Evolutionary conservation across 2,797 vertebrate genomes (phyloP).

Genomic region (Mus minutoides): DNA sequence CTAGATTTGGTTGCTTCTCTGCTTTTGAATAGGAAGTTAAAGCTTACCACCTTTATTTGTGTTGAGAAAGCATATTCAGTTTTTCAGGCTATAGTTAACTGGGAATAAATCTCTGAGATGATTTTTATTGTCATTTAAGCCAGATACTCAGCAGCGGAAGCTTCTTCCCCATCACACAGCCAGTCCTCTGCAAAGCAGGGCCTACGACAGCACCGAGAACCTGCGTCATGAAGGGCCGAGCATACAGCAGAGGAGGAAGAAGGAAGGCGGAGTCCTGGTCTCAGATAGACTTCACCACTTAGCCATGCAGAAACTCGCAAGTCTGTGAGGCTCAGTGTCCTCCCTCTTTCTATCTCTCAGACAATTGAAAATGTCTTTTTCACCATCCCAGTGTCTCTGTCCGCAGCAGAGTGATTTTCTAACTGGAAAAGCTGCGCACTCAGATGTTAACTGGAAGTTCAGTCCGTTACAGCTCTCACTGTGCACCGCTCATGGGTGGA

Average conservation of each 20-base stretch:
- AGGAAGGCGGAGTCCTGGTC: neutral
- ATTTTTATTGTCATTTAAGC: constrained; percentile 39
- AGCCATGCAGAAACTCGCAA: neutral
- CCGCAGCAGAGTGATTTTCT: constrained; percentile 16
- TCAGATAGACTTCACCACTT: neutral
- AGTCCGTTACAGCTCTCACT: neutral
- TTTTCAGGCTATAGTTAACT: constrained; percentile 54
- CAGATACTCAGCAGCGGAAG: constrained; percentile 22
- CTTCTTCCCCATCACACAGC: constrained; percentile 19
- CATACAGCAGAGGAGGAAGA: constrained; percentile 7
- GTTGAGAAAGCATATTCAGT: constrained; percentile 38
- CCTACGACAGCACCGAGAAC: neutral
- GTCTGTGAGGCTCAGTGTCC: neutral
- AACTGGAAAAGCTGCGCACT: constrained; percentile 14
- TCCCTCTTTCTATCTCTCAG: neutral
- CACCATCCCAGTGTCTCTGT: neutral
- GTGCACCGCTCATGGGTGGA: neutral
- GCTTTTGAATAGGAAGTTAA: constrained; percentile 46
- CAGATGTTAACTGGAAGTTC: neutral
- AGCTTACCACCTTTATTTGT: constrained; percentile 22
- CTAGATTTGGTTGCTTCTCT: neutral
- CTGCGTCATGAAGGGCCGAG: neutral
- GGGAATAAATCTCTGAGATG: constrained; percentile 35
- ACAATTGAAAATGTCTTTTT: constrained; percentile 41
- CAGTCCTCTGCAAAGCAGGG: constrained; percentile 31